Percentiles rank a stretch among this genome's conserved stretches.
Evolutionary conservation across 2,113 vertebrate species (phyloP).

Genomic region (Sorex araneus): DNA sequence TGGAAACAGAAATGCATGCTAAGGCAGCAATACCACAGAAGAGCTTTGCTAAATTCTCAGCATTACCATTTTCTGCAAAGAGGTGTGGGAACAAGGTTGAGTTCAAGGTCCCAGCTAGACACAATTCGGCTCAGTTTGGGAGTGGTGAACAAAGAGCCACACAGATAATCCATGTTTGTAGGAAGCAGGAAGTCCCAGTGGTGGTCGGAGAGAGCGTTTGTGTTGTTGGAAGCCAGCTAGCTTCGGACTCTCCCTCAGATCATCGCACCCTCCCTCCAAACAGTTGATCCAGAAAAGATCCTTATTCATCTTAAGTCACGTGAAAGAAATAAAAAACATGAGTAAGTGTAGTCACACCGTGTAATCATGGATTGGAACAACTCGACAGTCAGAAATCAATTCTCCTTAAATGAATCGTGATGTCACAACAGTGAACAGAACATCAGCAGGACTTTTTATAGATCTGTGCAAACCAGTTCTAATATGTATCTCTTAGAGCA

Average conservation of each 20-base stretch:
- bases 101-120: not conserved
- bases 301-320: not conserved
- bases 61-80: not conserved
- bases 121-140: not conserved
- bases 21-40: not conserved
- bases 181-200: not conserved
- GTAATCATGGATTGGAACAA: not conserved
- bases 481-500: not conserved
- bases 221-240: not conserved
- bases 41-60: not conserved
- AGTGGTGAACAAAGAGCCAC: not conserved
- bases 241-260: not conserved
- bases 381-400: not conserved
- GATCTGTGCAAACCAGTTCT: constrained; percentile 1
- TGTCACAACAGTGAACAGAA: not conserved
- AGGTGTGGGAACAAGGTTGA: not conserved
- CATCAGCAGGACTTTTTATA: not conserved
- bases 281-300: not conserved
- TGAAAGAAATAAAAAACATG: constrained; percentile 29
- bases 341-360: not conserved
- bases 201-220: not conserved
- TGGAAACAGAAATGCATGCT: not conserved
- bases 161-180: not conserved
- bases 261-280: not conserved
- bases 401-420: not conserved